Evolutionary conservation across 2,888 invertebrate genomes (phyloP).

Genomic region (Hypsopygia costalis): DNA sequence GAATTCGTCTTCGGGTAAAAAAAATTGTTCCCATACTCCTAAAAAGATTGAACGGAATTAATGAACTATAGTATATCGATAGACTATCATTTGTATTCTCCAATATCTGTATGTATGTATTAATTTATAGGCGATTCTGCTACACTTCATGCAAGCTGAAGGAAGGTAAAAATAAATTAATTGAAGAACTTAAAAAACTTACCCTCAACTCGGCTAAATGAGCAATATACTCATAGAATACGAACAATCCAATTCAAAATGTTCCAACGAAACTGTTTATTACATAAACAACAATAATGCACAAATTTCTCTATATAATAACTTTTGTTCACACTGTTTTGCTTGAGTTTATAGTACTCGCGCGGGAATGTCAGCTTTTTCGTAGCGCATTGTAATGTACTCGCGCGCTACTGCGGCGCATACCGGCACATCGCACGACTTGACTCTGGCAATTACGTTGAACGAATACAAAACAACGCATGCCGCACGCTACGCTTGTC

Average conservation of each 20-base stretch:
- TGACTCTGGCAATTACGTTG: constrained; percentile 53
- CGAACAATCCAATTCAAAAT: constrained; percentile 45
- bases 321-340: constrained; percentile 63
- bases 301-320: constrained; percentile 51
- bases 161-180: too few species aligned
- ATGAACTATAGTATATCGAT: too few species aligned
- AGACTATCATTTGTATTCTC: too few species aligned
- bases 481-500: constrained; percentile 12
- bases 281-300: constrained; percentile 47
- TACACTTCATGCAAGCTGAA: too few species aligned
- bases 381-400: constrained; percentile 51
- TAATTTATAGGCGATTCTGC: too few species aligned
- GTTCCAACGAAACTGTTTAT: constrained; percentile 44
- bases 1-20: too few species aligned
- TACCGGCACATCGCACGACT: constrained; percentile 50
- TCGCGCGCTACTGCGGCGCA: constrained; percentile 51
- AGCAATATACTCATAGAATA: constrained; percentile 19
- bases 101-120: too few species aligned
- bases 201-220: constrained; percentile 38
- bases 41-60: background rate
- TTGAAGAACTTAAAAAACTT: too few species aligned
- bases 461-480: constrained; percentile 64
- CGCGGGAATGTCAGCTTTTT: constrained; percentile 62
- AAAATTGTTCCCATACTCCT: too few species aligned
- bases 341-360: constrained; percentile 49